Percentiles rank a stretch among this genome's conserved stretches.
Evolutionary conservation across 2,888 invertebrate species (phyloP).

Genomic region (Sceliomorpha sp.): DNA sequence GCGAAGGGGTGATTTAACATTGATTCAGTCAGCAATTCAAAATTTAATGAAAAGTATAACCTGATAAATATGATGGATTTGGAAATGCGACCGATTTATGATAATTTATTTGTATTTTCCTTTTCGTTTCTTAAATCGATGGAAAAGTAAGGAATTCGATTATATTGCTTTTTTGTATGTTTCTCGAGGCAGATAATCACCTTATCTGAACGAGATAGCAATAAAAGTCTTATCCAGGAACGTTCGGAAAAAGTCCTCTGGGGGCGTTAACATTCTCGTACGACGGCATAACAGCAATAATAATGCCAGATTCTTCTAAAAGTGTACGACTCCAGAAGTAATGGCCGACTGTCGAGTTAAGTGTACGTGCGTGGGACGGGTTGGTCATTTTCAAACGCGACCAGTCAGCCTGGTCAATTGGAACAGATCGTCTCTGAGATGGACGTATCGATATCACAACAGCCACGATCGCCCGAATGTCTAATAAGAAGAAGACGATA

Average conservation of each 20-base stretch:
- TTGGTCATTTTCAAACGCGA: constrained; percentile 42
- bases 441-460: constrained; percentile 39
- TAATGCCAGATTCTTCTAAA: constrained; percentile 39
- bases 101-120: too few relatives aligned
- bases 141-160: too few relatives aligned
- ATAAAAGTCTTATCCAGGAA: constrained; percentile 30
- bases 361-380: constrained; percentile 43
- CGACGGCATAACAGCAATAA: constrained; percentile 43
- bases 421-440: constrained; percentile 31
- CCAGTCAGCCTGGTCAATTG: constrained; percentile 40
- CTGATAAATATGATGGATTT: too few relatives aligned
- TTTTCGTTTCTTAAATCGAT: too few relatives aligned
- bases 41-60: too few relatives aligned
- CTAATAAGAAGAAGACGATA: constrained; percentile 7
- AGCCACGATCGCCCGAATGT: constrained; percentile 33
- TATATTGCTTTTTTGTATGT: constrained; percentile 1
- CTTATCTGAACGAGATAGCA: constrained; percentile 24
- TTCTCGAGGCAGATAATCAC: constrained; percentile 13
- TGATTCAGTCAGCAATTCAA: too few relatives aligned
- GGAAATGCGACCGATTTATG: too few relatives aligned
- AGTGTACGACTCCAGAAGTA: constrained; percentile 32
- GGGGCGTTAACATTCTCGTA: constrained; percentile 40
- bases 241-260: constrained; percentile 25
- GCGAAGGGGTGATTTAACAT: too few relatives aligned
- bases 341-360: constrained; percentile 37